Evolutionary conservation across 1,140 invertebrate species (phyloP), one percentile per base, ranked within the genome.

Genomic region (Carcinoscorpius rotundicauda): DNA sequence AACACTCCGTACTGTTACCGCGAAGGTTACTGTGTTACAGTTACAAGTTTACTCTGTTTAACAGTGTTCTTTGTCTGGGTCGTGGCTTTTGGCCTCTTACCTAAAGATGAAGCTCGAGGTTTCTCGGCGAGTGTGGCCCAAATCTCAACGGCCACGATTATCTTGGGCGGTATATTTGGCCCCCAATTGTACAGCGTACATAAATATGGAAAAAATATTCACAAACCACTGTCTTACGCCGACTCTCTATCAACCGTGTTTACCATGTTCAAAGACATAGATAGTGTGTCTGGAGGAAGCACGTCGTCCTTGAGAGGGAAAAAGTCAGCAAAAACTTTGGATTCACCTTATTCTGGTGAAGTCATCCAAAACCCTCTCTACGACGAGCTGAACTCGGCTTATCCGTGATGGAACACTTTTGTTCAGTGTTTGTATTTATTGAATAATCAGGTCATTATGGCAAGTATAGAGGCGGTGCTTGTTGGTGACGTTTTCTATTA

Each of bases 11-110:
- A 29, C 29, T 29, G 29, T 29, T 75, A 76, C 66, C 72, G 73
- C 55, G 76, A 78, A 64, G 75, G 74, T 29, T 64, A 69, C 55
- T 76, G 75, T 72, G 70, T 76, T 29, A 74, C 75, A 4, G 64
- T 74, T 4, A 71, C 74, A 3, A 66, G 73, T 5, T 56, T 72
- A 5, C 64, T 76, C 6, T 74, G 73, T 10, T 11, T 78, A 6
- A 72, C 75, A 6, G 68, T 77, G 4, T 70, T 70, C 8, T 60
- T 73, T 4, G 71, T 67, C 0, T 78, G 76, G 76, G 65, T 61
- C 49, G 49, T 74, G 2, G 71, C 74, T 4, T 71, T 71, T n/a
- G 68, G 65, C 63, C 68, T 74, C 29, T 68, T 70, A 49, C 70
- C 75, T n/a, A 58, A 63, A 4, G 55, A 59, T 11, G 50, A 64